Conservation (phyloP, 2,888 invertebrate species). For the Kryphioiulus occultus region DNA sequence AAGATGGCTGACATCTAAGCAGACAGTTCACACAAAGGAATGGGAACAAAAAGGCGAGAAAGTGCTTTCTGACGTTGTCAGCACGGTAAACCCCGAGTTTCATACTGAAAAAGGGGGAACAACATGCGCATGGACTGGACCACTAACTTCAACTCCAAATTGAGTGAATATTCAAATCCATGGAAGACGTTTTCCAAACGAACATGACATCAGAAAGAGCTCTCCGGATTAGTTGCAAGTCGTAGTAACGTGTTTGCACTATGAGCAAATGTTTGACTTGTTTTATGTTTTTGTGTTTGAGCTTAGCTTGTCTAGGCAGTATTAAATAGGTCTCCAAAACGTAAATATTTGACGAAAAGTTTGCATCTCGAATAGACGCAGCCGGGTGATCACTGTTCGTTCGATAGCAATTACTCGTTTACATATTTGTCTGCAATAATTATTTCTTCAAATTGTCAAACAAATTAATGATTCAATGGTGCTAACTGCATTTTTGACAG, state of each 20-base stretch:
- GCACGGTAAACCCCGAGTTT: too few relatives aligned
- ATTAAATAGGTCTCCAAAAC: neutral
- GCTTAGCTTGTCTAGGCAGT: neutral
- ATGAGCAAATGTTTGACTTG: neutral
- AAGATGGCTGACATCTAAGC: too few relatives aligned
- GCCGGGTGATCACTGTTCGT: neutral
- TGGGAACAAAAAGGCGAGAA: too few relatives aligned
- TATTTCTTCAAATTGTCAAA: neutral
- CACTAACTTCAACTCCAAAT: too few relatives aligned
- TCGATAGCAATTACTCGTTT: neutral
- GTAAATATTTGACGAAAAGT: neutral
- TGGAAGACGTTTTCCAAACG: too few relatives aligned
- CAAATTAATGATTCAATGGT: neutral
- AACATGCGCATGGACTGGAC: too few relatives aligned
- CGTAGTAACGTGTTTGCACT: neutral
- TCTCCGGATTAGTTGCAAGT: neutral
- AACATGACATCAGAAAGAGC: neutral
- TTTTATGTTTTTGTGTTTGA: neutral
- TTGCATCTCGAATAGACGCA: neutral
- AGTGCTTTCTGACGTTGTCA: too few relatives aligned
- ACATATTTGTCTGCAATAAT: constrained; percentile 10
- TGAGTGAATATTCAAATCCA: too few relatives aligned
- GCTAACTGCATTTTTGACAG: neutral
- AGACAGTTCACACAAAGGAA: too few relatives aligned
- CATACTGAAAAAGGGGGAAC: too few relatives aligned